A percentile compares a stretch with the other conserved stretches of the same genome.
phyloP scores from a whole-genome alignment of 2,113 vertebrate genomes.

The Taxidea taxus region DNA sequence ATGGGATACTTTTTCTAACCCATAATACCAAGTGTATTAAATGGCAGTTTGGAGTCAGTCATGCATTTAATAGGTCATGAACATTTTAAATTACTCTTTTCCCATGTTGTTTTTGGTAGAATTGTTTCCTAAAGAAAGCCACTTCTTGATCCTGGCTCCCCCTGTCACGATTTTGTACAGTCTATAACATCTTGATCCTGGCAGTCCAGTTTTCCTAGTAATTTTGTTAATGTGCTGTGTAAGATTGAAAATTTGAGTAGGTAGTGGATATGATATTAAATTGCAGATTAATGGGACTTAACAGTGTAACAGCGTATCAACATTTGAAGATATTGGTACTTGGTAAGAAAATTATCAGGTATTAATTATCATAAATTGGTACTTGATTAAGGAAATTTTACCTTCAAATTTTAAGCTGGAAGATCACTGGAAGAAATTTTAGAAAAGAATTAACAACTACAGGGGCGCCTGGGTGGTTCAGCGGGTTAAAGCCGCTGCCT shows the following conservation, averaged over 20 bases:
- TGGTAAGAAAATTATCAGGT: background rate
- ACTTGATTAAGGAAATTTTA: background rate
- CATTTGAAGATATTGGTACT: background rate
- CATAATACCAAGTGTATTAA: background rate
- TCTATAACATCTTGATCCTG: background rate
- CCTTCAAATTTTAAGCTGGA: background rate
- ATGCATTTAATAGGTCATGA: background rate
- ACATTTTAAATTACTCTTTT: background rate
- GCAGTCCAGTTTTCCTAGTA: background rate
- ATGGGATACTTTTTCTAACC: background rate
- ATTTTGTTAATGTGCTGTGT: background rate
- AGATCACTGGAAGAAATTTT: background rate
- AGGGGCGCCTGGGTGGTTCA: too few relatives aligned
- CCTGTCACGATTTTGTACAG: background rate
- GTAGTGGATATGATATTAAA: background rate
- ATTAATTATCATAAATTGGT: background rate
- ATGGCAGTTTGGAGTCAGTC: background rate
- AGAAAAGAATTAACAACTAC: background rate
- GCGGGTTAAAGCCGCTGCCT: too few relatives aligned
- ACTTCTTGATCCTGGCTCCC: background rate
- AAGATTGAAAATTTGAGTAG: background rate
- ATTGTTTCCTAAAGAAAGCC: background rate
- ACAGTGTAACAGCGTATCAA: background rate
- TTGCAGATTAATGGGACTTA: background rate
- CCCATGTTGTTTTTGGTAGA: background rate